These are phyloP conservation scores for Epinotia demarniana DNA, from an alignment of 2,888 invertebrate genomes.

Conservation along the genomic window DNA sequence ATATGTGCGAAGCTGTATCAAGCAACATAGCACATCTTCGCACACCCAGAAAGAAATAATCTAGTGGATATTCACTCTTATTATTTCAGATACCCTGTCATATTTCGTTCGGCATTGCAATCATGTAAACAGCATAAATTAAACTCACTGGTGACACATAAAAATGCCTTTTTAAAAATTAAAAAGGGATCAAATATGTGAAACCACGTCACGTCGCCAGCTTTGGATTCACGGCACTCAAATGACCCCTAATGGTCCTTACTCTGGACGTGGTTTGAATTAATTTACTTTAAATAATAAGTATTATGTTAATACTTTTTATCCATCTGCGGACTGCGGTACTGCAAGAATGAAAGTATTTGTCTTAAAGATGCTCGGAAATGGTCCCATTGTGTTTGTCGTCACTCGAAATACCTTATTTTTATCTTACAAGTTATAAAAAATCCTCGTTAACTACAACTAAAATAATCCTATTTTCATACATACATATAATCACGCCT, in stretches of 20 bases:
- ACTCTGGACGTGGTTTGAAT: conserved; percentile 32
- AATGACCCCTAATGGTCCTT: conserved; percentile 42
- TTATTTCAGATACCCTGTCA: not conserved
- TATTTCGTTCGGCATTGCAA: not conserved
- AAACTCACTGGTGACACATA: not conserved
- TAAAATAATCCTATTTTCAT: not conserved
- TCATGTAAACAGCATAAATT: not conserved
- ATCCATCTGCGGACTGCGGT: not conserved
- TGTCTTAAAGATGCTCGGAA: too few species aligned
- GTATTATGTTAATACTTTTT: conserved; percentile 26
- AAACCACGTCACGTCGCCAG: conserved; percentile 30
- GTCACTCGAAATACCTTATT: too few species aligned
- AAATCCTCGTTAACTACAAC: not conserved
- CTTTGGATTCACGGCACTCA: conserved; percentile 27
- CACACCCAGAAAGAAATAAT: too few species aligned
- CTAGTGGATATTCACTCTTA: not conserved
- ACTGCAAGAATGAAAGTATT: not conserved
- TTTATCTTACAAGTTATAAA: too few species aligned
- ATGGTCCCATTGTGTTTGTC: too few species aligned
- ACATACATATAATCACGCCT: too few species aligned
- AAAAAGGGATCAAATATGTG: conserved; percentile 41
- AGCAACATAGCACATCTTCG: too few species aligned
- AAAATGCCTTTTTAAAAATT: conserved; percentile 38
- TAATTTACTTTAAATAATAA: conserved; percentile 31
- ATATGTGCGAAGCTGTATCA: too few species aligned